phyloP scores from a whole-genome alignment of 2,113 vertebrate species.

The Xenopus laevis region DNA sequence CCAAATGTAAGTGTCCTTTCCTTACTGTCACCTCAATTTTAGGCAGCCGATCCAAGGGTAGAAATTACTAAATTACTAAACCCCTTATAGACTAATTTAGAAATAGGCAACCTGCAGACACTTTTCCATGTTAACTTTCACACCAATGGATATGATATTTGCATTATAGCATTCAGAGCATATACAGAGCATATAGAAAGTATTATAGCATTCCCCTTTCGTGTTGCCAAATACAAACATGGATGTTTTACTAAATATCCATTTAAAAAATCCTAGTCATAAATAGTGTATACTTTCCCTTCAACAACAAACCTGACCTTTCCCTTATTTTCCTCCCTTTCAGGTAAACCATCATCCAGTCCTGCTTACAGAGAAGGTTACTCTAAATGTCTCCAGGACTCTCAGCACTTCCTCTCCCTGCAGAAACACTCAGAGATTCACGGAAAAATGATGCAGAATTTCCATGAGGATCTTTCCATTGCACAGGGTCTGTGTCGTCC shows the following conservation, averaged over 20 bases:
- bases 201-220: too few relatives aligned
- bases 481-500: neutral
- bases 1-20: conserved; percentile 47
- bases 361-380: conserved; percentile 49
- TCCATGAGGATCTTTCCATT: conserved; percentile 35
- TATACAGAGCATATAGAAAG: too few relatives aligned
- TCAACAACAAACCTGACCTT: neutral
- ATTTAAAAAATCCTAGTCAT: neutral
- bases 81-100: too few relatives aligned
- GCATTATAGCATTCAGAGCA: too few relatives aligned
- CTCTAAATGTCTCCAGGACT: conserved; percentile 57
- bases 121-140: neutral
- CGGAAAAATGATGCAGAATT: conserved; percentile 51
- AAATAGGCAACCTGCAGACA: too few relatives aligned
- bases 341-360: conserved; percentile 27
- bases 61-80: too few relatives aligned
- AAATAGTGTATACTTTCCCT: neutral
- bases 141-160: neutral
- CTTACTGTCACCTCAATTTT: neutral
- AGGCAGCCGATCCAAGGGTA: too few relatives aligned
- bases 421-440: conserved; percentile 44
- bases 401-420: conserved; percentile 51
- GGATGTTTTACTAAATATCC: too few relatives aligned
- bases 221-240: too few relatives aligned
- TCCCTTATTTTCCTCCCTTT: conserved; percentile 9